Conservation (phyloP, 2,797 vertebrate species). For the Podarcis siculus region DNA sequence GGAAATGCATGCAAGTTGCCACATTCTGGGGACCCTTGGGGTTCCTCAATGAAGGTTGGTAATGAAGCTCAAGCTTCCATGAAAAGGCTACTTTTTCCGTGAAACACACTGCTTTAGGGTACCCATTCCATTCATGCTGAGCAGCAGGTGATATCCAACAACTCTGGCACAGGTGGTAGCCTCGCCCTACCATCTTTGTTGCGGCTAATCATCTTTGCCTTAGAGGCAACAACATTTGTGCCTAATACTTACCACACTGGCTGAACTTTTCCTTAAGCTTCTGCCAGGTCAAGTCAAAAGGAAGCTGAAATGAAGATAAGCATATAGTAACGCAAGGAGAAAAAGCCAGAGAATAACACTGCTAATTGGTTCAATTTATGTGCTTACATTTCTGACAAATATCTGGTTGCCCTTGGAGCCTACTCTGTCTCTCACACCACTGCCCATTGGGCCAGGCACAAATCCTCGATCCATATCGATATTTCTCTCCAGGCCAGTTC, state of each 20-base stretch:
- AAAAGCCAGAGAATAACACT: slow-evolving; percentile 23
- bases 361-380: slow-evolving; percentile 28
- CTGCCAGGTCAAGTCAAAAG: slow-evolving; percentile 98
- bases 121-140: not conserved
- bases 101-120: not conserved
- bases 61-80: not conserved
- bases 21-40: not conserved
- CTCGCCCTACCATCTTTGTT: not conserved
- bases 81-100: not conserved
- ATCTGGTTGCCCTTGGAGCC: slow-evolving; percentile 96
- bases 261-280: slow-evolving; percentile 98
- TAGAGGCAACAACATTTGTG: slow-evolving; percentile 15
- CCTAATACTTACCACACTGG: slow-evolving; percentile 89
- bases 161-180: not conserved
- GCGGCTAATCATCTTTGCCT: not conserved
- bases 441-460: slow-evolving; percentile 86
- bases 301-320: slow-evolving; percentile 86
- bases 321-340: slow-evolving; percentile 59
- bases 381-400: slow-evolving; percentile 97
- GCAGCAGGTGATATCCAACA: not conserved
- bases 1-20: not conserved
- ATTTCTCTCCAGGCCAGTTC: slow-evolving; percentile 82
- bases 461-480: slow-evolving; percentile 93
- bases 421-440: slow-evolving; percentile 88
- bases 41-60: not conserved